Percentiles rank a stretch among this genome's conserved stretches.
Conservation (phyloP, 2,797 vertebrate genomes). For the Arctocebus calabarensis region DNA sequence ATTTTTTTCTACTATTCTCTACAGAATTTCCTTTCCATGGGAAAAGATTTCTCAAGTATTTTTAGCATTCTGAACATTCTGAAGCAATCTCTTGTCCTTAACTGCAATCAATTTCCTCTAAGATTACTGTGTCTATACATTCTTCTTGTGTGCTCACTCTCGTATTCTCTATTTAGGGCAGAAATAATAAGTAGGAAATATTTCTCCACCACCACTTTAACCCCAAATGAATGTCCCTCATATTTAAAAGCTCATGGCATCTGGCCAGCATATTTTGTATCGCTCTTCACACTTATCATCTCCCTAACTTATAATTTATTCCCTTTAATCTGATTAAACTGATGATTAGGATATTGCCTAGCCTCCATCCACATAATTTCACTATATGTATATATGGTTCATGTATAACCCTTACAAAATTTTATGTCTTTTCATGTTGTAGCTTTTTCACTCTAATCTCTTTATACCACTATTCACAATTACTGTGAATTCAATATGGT, state of each 20-base stretch:
- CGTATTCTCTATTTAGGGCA: not conserved
- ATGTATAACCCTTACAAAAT: not conserved
- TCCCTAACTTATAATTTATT: not conserved
- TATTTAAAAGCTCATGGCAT: not conserved
- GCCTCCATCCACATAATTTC: not conserved
- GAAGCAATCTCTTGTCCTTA: not conserved
- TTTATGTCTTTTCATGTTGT: not conserved
- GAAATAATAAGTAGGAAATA: not conserved
- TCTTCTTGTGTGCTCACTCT: not conserved
- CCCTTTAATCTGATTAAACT: not conserved
- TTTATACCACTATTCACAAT: not conserved
- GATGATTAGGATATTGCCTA: not conserved
- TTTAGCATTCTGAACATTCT: not conserved
- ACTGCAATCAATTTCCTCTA: not conserved
- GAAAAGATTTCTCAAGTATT: not conserved
- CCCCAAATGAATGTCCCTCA: not conserved
- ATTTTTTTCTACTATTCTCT: not conserved
- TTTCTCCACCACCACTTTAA: not conserved
- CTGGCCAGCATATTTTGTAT: not conserved
- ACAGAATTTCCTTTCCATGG: not conserved
- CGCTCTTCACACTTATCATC: not conserved
- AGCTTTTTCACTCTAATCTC: not conserved
- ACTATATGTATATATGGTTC: not conserved
- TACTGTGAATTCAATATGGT: not conserved
- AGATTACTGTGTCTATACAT: not conserved